phyloP scores from a whole-genome alignment of 1,140 invertebrate species.

The Drosophila kurseongensis region DNA sequence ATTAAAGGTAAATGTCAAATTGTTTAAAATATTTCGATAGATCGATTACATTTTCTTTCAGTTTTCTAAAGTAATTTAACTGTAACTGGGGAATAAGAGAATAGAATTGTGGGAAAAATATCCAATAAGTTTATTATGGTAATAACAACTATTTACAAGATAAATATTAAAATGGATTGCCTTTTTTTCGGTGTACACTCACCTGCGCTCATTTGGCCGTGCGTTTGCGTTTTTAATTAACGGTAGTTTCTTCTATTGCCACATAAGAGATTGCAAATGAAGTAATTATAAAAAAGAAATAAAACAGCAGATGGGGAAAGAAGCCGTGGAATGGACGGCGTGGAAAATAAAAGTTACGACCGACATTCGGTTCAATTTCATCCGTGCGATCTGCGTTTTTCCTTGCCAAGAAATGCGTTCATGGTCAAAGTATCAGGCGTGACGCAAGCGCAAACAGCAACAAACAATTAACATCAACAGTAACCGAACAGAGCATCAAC shows the following conservation, averaged over 20 bases:
- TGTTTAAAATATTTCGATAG: too few species aligned
- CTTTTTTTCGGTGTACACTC: constrained; percentile 16
- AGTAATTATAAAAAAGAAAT: constrained; percentile 65
- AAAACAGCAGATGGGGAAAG: constrained; percentile 38
- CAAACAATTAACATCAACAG: constrained; percentile 21
- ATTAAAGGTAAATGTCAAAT: too few species aligned
- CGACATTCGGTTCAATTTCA: constrained; percentile 60
- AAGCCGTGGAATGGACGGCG: constrained; percentile 7
- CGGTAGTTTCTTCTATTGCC: constrained; percentile 76
- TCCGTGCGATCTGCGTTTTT: constrained; percentile 39
- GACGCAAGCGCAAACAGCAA: constrained; percentile 51
- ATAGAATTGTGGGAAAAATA: too few species aligned
- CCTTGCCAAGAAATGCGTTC: constrained; percentile 76
- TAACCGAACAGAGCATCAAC: constrained; percentile 23
- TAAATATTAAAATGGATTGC: not conserved
- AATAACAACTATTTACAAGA: not conserved
- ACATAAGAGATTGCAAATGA: constrained; percentile 78
- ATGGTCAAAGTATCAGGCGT: constrained; percentile 76
- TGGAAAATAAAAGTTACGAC: constrained; percentile 57
- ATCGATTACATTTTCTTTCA: too few species aligned
- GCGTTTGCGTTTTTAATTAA: constrained; percentile 81
- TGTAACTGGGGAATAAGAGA: too few species aligned
- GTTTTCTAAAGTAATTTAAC: too few species aligned
- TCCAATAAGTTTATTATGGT: too few species aligned
- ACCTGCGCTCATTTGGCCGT: constrained; percentile 56